Evolutionary conservation across 2,113 vertebrate species (phyloP).

Genomic region (Ophiodon elongatus): DNA sequence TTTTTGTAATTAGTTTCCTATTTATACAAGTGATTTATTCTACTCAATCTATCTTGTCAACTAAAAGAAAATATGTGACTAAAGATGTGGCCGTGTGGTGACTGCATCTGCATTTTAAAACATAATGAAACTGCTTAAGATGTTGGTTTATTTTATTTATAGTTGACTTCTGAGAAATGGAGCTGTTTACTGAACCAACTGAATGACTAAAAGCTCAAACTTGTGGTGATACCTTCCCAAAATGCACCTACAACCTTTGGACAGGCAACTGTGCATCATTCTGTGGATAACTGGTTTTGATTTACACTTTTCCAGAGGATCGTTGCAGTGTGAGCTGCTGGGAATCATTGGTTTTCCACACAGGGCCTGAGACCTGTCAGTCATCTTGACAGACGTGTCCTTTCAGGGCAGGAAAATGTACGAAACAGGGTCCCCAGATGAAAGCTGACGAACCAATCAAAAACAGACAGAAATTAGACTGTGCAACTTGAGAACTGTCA

Average conservation of each 20-base stretch:
- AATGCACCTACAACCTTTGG: constrained; percentile 19
- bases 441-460: constrained; percentile 79
- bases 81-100: background rate
- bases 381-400: constrained; percentile 79
- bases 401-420: constrained; percentile 72
- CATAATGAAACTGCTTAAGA: background rate
- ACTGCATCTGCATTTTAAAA: constrained; percentile 4
- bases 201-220: constrained; percentile 26
- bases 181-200: constrained; percentile 15
- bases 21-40: constrained; percentile 10
- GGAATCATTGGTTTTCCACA: constrained; percentile 52
- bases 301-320: constrained; percentile 52
- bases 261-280: constrained; percentile 45
- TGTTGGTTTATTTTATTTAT: background rate
- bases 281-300: constrained; percentile 48
- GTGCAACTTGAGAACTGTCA: constrained; percentile 75
- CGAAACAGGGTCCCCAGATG: constrained; percentile 77
- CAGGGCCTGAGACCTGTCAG: constrained; percentile 77
- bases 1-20: background rate
- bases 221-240: constrained; percentile 9
- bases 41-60: constrained; percentile 1
- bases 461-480: constrained; percentile 76
- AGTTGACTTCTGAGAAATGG: background rate
- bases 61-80: background rate
- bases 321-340: constrained; percentile 53